Base-by-base conservation (phyloP, 2,797 vertebrate genomes). In the Falco rusticolus region DNA sequence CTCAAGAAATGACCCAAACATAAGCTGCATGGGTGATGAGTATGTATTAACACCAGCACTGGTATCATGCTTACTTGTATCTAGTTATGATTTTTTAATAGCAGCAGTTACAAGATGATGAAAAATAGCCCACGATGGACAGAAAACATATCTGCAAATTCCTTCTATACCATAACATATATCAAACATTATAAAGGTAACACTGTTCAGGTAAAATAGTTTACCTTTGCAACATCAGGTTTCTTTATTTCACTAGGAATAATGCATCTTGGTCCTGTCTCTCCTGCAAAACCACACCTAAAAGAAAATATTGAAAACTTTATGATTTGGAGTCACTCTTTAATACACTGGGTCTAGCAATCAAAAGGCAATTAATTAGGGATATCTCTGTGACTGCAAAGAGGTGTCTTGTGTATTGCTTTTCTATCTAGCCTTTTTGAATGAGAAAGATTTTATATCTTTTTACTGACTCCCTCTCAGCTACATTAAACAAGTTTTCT, bases 251-350 rank as follows among this genome's bases (percentile, higher is more conserved):
- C 99, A 97, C 99, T 99, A 70, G 99, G 99, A 97, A 99, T 99
- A 94, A 99, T 99, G 97, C 99, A 99, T 96, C 99, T 99, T 84
- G 99, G 99, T 92, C 99, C 99, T 34, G 98, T 99, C 98, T 99
- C 99, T 96, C 99, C 99, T 94, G 99, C 99, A 98, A 99, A 99
- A 92, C 99, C 99, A 98, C 99, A 99, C 97, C 99, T 99, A 86
- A 18, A 97, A 95, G 65, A 69, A n/a, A 81, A 81, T 0, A 4
- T 19, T 37, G n/a, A 37, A 65, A 88, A 71, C 0, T 2, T 64
- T 26, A 34, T 33, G 2, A 25, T 70, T 10, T 43, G 5, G 75
- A 61, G 33, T 7, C 50, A 29, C 8, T 57, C 5, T 11, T 57
- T 60, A 71, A 72, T 6, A 25, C 1, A 12, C 3, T 7, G 13